Evolutionary conservation across 2,888 invertebrate species (phyloP).

Genomic region (Lasioglossum figueresi): DNA sequence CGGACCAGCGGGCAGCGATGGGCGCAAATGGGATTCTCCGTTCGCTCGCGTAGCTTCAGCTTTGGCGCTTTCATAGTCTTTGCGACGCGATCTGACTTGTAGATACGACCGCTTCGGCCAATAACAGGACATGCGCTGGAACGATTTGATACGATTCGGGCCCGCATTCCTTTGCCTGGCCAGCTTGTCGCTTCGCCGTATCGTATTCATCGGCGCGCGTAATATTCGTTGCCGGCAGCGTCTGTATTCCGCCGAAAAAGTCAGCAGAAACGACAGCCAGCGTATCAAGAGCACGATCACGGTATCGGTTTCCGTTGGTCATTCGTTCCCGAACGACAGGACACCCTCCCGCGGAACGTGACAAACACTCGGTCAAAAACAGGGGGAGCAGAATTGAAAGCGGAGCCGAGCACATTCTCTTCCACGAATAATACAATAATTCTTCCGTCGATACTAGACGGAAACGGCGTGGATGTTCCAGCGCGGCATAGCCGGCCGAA

Average conservation of each 20-base stretch:
- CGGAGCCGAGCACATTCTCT: conserved; percentile 7
- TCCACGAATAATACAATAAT: conserved; percentile 54
- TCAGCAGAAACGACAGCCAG: conserved; percentile 7
- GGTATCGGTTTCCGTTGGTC: conserved; percentile 35
- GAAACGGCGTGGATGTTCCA: conserved; percentile 26
- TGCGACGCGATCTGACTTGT: background rate
- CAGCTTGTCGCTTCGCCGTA: background rate
- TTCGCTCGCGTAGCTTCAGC: background rate
- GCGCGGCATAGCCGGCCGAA: background rate
- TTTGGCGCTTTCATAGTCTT: background rate
- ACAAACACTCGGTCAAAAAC: conserved; percentile 25
- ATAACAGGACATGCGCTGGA: background rate
- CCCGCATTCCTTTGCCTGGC: background rate
- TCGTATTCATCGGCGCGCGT: background rate
- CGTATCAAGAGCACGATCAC: conserved; percentile 25
- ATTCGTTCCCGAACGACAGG: conserved; percentile 13
- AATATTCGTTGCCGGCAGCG: background rate
- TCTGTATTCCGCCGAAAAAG: background rate
- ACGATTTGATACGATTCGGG: background rate
- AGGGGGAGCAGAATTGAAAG: conserved; percentile 6
- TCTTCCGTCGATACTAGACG: conserved; percentile 35
- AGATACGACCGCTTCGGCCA: background rate
- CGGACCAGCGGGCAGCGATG: no score
- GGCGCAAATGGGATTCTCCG: no score
- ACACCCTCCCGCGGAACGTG: background rate